Percentiles rank a stretch among this genome's conserved stretches.
These are phyloP conservation scores for Electrona antarctica DNA, from an alignment of 2,113 vertebrate species.

Conservation along the genomic window DNA sequence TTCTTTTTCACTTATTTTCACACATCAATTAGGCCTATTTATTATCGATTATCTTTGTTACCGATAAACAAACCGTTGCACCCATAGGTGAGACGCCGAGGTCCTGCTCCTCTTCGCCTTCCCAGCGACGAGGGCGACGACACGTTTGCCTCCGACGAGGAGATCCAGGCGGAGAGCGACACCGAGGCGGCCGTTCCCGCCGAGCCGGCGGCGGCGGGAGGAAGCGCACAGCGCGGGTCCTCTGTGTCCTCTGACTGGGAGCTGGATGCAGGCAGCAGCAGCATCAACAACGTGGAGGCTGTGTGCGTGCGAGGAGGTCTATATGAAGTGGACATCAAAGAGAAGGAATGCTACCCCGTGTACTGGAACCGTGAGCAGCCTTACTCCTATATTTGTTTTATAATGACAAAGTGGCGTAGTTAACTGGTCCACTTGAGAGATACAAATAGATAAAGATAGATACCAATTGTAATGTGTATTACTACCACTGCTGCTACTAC, in stretches of 20 bases:
- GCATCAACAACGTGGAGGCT: constrained; percentile 76
- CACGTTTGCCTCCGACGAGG: constrained; percentile 30
- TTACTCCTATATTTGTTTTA: background rate
- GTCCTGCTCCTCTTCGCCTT: background rate
- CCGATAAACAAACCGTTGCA: too few species aligned
- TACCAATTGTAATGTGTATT: too few species aligned
- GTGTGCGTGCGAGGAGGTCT: constrained; percentile 94
- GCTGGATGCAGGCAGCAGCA: constrained; percentile 39
- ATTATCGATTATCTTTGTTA: too few species aligned
- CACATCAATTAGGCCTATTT: too few species aligned
- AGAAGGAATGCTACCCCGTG: constrained; percentile 91
- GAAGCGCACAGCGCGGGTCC: constrained; percentile 33
- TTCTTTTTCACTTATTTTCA: too few species aligned
- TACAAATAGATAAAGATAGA: too few species aligned
- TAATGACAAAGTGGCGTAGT: background rate
- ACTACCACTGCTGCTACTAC: too few species aligned
- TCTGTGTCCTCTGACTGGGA: constrained; percentile 52
- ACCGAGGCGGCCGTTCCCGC: constrained; percentile 22
- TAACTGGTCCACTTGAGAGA: too few species aligned
- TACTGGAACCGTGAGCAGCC: constrained; percentile 96
- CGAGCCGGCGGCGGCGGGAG: constrained; percentile 13
- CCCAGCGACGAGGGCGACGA: constrained; percentile 37
- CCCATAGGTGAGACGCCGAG: constrained; percentile 21
- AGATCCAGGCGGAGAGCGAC: constrained; percentile 25
- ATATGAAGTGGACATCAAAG: constrained; percentile 92